Conservation (phyloP, 2,113 vertebrate genomes). For the Odocoileus hemionus region DNA sequence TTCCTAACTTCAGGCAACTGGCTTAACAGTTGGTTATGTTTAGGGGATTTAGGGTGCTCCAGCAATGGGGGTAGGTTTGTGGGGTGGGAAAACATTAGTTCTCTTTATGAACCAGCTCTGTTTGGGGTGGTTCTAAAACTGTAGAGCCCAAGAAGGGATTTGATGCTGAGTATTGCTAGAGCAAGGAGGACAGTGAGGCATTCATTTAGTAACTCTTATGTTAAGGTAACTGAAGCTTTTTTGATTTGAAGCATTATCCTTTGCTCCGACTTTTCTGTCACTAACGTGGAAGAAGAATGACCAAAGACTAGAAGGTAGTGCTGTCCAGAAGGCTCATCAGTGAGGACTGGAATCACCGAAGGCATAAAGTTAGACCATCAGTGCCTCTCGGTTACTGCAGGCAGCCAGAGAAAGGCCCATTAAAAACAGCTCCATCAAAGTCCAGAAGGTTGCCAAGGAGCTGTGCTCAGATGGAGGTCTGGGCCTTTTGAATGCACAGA, state of each 20-base stretch:
- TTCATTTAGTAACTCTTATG: background rate
- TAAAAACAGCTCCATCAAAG: background rate
- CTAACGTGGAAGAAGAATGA: background rate
- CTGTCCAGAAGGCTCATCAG: background rate
- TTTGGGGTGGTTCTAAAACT: background rate
- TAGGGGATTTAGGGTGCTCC: background rate
- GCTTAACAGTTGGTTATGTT: background rate
- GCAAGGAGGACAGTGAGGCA: background rate
- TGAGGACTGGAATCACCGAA: background rate
- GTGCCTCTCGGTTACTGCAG: background rate
- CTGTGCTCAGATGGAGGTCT: background rate
- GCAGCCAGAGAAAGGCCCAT: background rate
- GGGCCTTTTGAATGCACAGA: background rate
- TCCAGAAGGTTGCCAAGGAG: background rate
- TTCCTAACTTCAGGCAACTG: background rate
- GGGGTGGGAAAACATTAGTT: background rate
- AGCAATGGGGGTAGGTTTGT: background rate
- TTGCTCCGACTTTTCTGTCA: background rate
- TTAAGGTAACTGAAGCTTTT: background rate
- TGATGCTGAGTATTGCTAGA: background rate
- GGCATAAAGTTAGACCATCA: background rate
- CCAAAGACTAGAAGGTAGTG: background rate
- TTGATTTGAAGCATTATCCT: background rate
- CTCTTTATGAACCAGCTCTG: background rate
- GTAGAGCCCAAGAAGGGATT: background rate